Conservation (phyloP, 2,888 invertebrate species). For the Copidosoma aretas region DNA sequence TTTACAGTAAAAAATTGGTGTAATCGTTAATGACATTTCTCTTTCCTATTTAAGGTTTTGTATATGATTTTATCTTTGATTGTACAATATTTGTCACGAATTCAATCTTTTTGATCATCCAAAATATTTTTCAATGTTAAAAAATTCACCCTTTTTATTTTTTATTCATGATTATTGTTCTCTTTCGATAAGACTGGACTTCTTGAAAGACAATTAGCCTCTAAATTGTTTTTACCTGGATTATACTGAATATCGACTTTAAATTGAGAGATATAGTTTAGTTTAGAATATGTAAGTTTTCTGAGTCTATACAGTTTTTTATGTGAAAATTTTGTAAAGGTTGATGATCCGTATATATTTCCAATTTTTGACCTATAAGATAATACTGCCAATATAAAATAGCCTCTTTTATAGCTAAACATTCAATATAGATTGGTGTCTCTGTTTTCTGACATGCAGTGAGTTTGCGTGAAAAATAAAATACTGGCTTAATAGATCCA, state of each 20-base stretch:
- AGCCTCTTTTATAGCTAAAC: conserved; percentile 42
- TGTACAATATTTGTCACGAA: no score
- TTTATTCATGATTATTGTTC: no score
- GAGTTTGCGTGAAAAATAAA: conserved; percentile 39
- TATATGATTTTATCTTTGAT: no score
- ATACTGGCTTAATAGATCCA: conserved; percentile 36
- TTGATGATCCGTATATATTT: not conserved
- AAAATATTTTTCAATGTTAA: no score
- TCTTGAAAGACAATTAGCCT: not conserved
- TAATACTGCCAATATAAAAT: conserved; percentile 41
- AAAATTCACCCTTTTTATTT: no score
- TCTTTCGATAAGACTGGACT: not conserved
- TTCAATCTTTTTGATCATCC: no score
- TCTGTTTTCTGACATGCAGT: conserved; percentile 28
- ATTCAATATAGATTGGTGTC: conserved; percentile 42
- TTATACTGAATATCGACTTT: not conserved
- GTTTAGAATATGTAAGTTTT: not conserved
- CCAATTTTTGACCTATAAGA: not conserved
- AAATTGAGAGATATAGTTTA: not conserved
- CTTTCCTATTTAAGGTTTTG: no score
- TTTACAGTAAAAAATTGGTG: no score
- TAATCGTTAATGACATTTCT: no score
- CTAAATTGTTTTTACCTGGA: not conserved
- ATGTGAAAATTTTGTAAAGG: not conserved
- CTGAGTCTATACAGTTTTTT: not conserved